Conservation (phyloP, 2,113 vertebrate genomes). For the Pipa parva region DNA sequence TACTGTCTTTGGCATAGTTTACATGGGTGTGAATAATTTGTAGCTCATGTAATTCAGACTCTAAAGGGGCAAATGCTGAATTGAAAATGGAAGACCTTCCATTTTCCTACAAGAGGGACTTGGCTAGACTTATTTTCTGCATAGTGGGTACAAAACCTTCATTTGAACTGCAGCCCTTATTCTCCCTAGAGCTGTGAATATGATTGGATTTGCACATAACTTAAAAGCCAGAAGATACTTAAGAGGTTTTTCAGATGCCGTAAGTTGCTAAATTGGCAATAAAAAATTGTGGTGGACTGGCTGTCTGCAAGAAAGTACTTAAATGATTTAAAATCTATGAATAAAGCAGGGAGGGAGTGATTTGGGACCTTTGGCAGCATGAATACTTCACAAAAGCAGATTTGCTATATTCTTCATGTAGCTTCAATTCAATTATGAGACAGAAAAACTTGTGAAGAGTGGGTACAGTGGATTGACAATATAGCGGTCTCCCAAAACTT, state of each 20-base stretch:
- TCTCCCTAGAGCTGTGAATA: conserved; percentile 26
- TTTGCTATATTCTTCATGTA: no score
- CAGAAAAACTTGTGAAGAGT: no score
- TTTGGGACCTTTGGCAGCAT: no score
- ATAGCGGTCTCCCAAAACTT: no score
- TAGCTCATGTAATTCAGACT: no score
- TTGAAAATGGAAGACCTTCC: background rate
- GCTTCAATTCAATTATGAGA: no score
- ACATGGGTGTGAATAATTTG: no score
- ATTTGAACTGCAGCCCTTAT: conserved; percentile 6
- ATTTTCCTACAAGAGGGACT: conserved; percentile 6
- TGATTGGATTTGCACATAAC: conserved; percentile 34
- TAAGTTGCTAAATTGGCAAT: conserved; percentile 32
- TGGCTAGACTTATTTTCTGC: conserved; percentile 4
- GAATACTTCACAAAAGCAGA: no score
- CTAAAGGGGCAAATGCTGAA: background rate
- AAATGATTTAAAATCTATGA: conserved; percentile 6
- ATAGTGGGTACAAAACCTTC: conserved; percentile 12
- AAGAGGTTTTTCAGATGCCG: conserved; percentile 30
- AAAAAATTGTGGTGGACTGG: conserved; percentile 13
- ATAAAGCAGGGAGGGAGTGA: background rate
- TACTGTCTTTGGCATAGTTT: no score
- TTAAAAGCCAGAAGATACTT: conserved; percentile 24
- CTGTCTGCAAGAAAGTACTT: conserved; percentile 26
- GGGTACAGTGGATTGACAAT: no score